Conservation (phyloP, 2,797 vertebrate genomes). For the Chelmon rostratus region DNA sequence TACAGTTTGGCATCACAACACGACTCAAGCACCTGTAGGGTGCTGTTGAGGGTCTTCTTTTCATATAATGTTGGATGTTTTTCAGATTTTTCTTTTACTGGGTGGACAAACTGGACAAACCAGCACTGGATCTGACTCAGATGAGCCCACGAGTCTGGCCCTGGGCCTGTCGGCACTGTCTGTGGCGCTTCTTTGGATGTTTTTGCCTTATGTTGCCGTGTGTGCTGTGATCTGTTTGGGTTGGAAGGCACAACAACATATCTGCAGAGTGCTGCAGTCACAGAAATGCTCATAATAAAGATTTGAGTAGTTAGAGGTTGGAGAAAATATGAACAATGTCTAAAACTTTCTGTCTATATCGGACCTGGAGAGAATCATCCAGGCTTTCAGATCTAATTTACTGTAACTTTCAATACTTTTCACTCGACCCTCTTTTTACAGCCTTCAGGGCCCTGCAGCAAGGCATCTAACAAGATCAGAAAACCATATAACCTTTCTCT, state of each 20-base stretch:
- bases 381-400: slow-evolving; percentile 6
- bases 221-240: slow-evolving; percentile 41
- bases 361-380: neutral
- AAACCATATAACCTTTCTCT: slow-evolving; percentile 10
- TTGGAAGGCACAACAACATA: slow-evolving; percentile 5
- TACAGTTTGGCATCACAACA: neutral
- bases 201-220: slow-evolving; percentile 42
- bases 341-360: neutral
- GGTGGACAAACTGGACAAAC: neutral
- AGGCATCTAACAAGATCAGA: slow-evolving; percentile 3
- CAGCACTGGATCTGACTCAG: neutral
- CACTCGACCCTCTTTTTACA: neutral
- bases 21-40: too few relatives aligned
- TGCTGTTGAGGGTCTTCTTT: neutral
- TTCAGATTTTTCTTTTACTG: slow-evolving; percentile 50
- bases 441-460: slow-evolving; percentile 1
- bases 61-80: neutral
- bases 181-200: slow-evolving; percentile 43
- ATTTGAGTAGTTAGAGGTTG: neutral
- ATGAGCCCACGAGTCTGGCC: neutral
- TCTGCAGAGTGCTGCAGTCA: neutral
- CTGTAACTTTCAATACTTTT: slow-evolving; percentile 4
- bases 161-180: slow-evolving; percentile 35
- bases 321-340: neutral
- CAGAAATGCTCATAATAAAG: neutral